Conservation (phyloP, 2,797 vertebrate species). For the Gadopsis bispinosus region DNA sequence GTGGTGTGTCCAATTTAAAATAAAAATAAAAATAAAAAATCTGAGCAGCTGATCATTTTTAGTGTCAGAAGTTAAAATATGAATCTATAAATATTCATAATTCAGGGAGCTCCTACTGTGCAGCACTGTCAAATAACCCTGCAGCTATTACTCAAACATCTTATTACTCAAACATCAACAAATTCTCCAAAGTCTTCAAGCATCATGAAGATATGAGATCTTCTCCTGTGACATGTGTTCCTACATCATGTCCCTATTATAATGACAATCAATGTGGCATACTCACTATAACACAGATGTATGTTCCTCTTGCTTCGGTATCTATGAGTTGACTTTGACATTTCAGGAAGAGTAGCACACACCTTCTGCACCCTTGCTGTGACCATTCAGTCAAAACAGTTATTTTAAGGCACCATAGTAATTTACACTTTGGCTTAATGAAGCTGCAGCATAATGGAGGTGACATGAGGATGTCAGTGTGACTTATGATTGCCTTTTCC, state of each 20-base stretch:
- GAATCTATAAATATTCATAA: slow-evolving; percentile 5
- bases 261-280: neutral
- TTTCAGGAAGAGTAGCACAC: slow-evolving; percentile 6
- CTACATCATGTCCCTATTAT: neutral
- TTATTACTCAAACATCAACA: neutral
- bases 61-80: neutral
- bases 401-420: slow-evolving; percentile 30
- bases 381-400: slow-evolving; percentile 9
- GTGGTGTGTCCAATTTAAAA: neutral
- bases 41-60: slow-evolving; percentile 23
- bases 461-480: slow-evolving; percentile 28
- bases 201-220: neutral
- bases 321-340: slow-evolving; percentile 37
- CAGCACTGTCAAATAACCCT: neutral
- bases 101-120: neutral
- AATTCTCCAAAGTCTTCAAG: neutral
- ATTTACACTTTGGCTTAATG: slow-evolving; percentile 30
- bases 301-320: slow-evolving; percentile 1
- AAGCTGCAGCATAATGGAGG: slow-evolving; percentile 23
- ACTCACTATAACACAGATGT: neutral
- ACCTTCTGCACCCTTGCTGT: slow-evolving; percentile 6
- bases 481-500: slow-evolving; percentile 48
- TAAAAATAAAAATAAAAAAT: neutral
- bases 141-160: neutral
- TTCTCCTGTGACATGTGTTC: neutral